These are phyloP conservation scores for Microcebus jonahi DNA, from an alignment of 2,113 vertebrate genomes.

Conservation along the genomic window DNA sequence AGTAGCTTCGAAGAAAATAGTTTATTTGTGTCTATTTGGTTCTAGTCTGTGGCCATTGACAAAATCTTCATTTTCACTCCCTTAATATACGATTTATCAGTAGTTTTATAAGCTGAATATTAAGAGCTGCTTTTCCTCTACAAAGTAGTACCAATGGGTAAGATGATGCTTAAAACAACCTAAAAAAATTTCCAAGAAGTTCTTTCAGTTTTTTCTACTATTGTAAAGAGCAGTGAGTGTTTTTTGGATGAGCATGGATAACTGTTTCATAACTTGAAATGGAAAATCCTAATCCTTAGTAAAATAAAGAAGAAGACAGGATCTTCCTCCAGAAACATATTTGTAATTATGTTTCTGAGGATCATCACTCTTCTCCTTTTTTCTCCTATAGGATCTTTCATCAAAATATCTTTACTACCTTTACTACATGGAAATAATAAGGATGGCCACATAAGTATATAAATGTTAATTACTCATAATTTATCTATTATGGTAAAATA, in stretches of 20 bases:
- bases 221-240: conserved; percentile 65
- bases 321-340: conserved; percentile 74
- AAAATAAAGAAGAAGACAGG: conserved; percentile 76
- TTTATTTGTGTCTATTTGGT: neutral
- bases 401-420: conserved; percentile 11
- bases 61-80: neutral
- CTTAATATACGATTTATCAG: neutral
- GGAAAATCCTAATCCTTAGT: conserved; percentile 75
- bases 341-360: conserved; percentile 73
- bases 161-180: neutral
- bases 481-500: neutral
- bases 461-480: neutral
- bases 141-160: neutral
- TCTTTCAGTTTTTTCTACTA: conserved; percentile 47
- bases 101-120: neutral
- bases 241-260: conserved; percentile 59
- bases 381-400: conserved; percentile 67
- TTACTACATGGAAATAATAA: conserved; percentile 37
- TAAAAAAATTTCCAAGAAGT: neutral
- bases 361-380: conserved; percentile 66
- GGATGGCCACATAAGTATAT: neutral
- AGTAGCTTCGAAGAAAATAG: neutral
- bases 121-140: neutral
- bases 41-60: neutral
- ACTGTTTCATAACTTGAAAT: conserved; percentile 76